Conservation (phyloP, 2,797 vertebrate species). For the Tangara arthus region DNA sequence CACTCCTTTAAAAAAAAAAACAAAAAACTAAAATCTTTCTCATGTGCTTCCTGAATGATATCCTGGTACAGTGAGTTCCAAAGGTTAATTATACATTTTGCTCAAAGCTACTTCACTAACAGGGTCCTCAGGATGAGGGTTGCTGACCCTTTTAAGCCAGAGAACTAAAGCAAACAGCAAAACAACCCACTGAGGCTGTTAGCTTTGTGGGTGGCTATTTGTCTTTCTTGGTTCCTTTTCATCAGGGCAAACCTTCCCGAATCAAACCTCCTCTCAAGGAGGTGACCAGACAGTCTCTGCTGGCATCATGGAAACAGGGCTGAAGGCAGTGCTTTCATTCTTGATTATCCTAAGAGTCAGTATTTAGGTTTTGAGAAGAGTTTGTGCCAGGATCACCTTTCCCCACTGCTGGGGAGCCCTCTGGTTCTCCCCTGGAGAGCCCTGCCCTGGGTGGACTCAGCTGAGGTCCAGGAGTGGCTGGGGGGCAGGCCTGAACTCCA, state of each 20-base stretch:
- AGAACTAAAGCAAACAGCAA: constrained; percentile 34
- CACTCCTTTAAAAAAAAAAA: not conserved
- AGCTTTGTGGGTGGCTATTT: not conserved
- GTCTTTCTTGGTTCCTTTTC: not conserved
- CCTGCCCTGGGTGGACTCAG: not conserved
- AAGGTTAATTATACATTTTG: constrained; percentile 51
- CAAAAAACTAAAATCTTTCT: not conserved
- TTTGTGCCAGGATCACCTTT: not conserved
- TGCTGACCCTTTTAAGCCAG: constrained; percentile 49
- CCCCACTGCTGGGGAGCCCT: not conserved
- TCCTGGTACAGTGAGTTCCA: constrained; percentile 29
- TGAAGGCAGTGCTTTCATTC: not conserved
- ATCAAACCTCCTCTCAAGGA: not conserved
- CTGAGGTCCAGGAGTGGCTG: not conserved
- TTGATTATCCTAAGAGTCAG: not conserved
- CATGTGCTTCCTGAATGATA: not conserved
- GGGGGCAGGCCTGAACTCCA: not conserved
- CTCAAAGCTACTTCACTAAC: constrained; percentile 33
- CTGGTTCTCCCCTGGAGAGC: not conserved
- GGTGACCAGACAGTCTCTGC: not conserved
- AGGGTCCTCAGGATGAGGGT: constrained; percentile 5
- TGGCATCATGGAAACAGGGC: not conserved
- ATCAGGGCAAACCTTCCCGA: not conserved
- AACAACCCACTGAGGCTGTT: constrained; percentile 4
- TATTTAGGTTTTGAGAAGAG: not conserved